Conservation (phyloP, 1,140 invertebrate species). For the Megathymus violae region DNA sequence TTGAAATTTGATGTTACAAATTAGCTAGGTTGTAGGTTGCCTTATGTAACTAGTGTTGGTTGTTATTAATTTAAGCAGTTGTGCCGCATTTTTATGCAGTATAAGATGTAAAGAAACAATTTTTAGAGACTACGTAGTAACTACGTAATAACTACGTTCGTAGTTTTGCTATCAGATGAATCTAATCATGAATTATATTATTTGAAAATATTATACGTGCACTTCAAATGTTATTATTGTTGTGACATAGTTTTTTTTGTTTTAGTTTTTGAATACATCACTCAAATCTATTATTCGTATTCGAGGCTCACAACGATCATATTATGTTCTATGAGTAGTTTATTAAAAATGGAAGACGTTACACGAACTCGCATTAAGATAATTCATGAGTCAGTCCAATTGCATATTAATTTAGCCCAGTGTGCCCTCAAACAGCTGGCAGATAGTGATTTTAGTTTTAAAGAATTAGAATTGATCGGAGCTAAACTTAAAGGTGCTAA, state of each 20-base stretch:
- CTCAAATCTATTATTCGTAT: not conserved
- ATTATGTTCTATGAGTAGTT: not conserved
- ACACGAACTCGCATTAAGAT: slow-evolving; percentile 3
- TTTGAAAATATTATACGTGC: no score
- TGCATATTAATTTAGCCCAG: slow-evolving; percentile 2
- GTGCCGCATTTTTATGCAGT: no score
- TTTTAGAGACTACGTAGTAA: no score
- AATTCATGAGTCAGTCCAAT: slow-evolving; percentile 4
- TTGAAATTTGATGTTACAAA: no score
- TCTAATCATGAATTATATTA: no score
- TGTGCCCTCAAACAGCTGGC: slow-evolving; percentile 2
- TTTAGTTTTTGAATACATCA: not conserved
- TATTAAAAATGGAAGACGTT: slow-evolving; percentile 9
- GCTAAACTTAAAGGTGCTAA: slow-evolving; percentile 13
- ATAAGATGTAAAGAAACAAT: no score
- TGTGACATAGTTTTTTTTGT: not conserved
- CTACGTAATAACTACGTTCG: no score
- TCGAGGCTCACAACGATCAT: not conserved
- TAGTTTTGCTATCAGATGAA: no score
- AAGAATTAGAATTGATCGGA: slow-evolving; percentile 6
- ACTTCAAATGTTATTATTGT: not conserved
- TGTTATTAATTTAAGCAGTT: no score
- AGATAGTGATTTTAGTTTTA: slow-evolving; percentile 10
- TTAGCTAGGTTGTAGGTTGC: no score
- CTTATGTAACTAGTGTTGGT: no score